Conservation (phyloP, 2,797 vertebrate genomes). For the Lutra lutra region DNA sequence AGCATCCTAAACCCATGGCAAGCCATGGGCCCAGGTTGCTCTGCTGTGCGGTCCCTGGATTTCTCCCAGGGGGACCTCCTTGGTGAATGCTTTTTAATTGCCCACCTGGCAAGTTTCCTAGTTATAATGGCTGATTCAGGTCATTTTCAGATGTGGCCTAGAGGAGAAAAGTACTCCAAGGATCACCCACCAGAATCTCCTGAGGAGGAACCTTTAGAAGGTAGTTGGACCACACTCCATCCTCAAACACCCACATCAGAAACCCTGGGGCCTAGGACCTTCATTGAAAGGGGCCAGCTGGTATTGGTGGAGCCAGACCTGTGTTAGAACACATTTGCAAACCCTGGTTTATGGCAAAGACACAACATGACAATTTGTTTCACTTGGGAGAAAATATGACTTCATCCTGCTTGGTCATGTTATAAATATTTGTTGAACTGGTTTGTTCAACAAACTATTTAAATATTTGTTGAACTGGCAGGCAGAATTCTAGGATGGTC, state of each 20-base stretch:
- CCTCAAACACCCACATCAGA: background rate
- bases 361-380: background rate
- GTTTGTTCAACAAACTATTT: no score
- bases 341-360: background rate
- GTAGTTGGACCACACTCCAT: background rate
- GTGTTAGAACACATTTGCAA: background rate
- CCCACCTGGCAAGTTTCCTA: background rate
- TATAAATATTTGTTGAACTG: no score
- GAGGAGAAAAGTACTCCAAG: background rate
- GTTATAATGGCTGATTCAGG: background rate
- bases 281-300: background rate
- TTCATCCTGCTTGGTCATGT: background rate
- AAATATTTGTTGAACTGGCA: no score
- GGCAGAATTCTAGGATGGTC: background rate
- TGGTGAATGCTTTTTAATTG: background rate
- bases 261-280: background rate
- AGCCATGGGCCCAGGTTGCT: background rate
- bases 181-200: background rate
- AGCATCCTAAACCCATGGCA: background rate
- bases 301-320: background rate
- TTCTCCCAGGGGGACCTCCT: background rate
- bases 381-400: background rate
- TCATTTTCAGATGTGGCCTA: background rate
- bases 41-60: no score
- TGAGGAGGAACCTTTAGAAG: background rate